Percentiles rank a stretch among this genome's conserved stretches.
Conservation (phyloP, 2,113 vertebrate species). For the Oceanites oceanicus region DNA sequence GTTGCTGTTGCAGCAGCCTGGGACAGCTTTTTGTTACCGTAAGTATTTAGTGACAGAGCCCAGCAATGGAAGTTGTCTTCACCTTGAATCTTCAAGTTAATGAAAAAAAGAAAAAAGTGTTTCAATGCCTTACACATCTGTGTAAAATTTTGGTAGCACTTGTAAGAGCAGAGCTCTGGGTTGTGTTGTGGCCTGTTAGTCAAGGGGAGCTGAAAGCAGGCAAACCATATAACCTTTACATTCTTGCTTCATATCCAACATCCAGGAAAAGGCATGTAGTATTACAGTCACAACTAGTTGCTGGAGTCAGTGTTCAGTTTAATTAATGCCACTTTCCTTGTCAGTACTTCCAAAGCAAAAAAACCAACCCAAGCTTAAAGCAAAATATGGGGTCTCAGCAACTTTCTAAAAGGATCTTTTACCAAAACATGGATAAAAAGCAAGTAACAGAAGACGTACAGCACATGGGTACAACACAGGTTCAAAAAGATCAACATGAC, state of each 20-base stretch:
- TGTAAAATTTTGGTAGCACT: background rate
- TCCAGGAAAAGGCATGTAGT: background rate
- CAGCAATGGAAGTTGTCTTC: background rate
- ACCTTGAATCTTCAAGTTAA: background rate
- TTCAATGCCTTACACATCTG: background rate
- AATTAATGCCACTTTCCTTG: background rate
- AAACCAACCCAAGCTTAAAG: background rate
- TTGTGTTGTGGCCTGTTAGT: background rate
- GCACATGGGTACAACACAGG: background rate
- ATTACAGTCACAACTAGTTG: background rate
- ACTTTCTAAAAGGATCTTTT: background rate
- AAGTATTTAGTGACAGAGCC: fast-evolving
- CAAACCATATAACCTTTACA: background rate
- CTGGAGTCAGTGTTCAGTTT: background rate
- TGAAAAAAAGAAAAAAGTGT: background rate
- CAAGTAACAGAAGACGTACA: background rate
- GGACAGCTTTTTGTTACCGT: background rate
- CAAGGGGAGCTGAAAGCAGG: background rate
- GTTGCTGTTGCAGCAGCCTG: background rate
- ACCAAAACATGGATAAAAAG: background rate
- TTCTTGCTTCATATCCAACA: background rate
- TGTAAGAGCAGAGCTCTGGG: background rate
- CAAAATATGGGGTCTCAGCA: background rate
- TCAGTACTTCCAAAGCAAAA: background rate
- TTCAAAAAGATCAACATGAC: background rate